Evolutionary conservation across 2,888 invertebrate genomes (phyloP).

Genomic region (Trissolcus brochymenae): DNA sequence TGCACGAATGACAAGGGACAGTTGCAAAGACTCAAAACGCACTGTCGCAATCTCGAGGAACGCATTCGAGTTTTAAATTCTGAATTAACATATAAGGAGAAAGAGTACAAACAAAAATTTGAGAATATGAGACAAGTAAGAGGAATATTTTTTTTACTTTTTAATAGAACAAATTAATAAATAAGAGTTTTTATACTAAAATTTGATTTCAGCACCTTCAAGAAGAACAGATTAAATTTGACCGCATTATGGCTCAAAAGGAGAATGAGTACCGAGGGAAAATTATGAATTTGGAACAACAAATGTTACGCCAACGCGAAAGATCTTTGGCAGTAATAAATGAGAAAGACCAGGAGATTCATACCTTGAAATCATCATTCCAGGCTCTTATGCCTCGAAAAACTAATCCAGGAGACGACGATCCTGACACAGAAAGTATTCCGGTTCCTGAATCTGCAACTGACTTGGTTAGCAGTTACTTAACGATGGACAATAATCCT

Average conservation of each 20-base stretch:
- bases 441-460: slow-evolving; percentile 61
- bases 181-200: not conserved
- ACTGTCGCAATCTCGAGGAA: slow-evolving; percentile 83
- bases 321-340: slow-evolving; percentile 86
- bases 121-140: slow-evolving; percentile 79
- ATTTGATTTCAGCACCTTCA: slow-evolving; percentile 61
- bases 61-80: slow-evolving; percentile 81
- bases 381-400: slow-evolving; percentile 77
- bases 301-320: slow-evolving; percentile 87
- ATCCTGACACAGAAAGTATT: slow-evolving; percentile 41
- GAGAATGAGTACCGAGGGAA: slow-evolving; percentile 79
- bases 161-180: not conserved
- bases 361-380: slow-evolving; percentile 79
- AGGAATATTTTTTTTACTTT: not conserved
- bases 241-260: slow-evolving; percentile 68
- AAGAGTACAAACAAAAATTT: slow-evolving; percentile 80
- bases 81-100: slow-evolving; percentile 82
- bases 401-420: slow-evolving; percentile 64
- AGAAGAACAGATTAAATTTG: slow-evolving; percentile 68
- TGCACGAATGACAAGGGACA: slow-evolving; percentile 67
- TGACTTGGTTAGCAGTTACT: slow-evolving; percentile 71
- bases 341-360: slow-evolving; percentile 87
- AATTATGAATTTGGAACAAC: slow-evolving; percentile 82
- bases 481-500: slow-evolving; percentile 81
- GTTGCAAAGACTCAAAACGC: slow-evolving; percentile 78